A percentile compares a stretch with the other conserved stretches of the same genome.
These are phyloP conservation scores for Hippopotamyrus pictus DNA, from an alignment of 2,797 vertebrate species.

Conservation along the genomic window DNA sequence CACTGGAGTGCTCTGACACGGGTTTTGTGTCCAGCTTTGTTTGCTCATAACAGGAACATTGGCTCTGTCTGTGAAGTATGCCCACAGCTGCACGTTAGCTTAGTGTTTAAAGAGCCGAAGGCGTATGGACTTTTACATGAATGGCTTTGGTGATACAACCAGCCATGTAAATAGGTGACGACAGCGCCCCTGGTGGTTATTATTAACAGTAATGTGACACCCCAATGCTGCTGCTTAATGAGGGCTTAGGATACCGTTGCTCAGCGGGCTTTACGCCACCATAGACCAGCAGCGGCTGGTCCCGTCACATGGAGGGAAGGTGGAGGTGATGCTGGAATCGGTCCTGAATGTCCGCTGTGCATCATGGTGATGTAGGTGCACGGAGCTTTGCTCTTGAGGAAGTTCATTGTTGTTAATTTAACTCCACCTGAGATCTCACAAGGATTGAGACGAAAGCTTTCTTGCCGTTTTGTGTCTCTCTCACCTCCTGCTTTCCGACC, in stretches of 20 bases:
- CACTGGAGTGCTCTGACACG: not conserved
- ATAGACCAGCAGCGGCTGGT: not conserved
- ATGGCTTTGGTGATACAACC: not conserved
- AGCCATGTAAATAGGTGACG: not conserved
- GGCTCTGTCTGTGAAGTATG: not conserved
- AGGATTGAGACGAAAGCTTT: not conserved
- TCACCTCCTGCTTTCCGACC: not conserved
- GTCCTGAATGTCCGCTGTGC: not conserved
- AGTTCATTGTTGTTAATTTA: not conserved
- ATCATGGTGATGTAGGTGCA: not conserved
- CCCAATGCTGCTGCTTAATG: not conserved
- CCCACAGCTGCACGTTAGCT: not conserved
- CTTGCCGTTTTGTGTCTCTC: not conserved
- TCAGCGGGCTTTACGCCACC: not conserved
- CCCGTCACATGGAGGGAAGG: not conserved
- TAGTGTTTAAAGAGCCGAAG: not conserved
- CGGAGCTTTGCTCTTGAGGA: not conserved
- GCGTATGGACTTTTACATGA: not conserved
- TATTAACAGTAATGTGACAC: not conserved
- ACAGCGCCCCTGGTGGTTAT: not conserved
- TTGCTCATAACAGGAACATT: not conserved
- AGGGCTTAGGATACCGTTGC: not conserved
- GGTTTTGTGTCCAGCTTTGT: not conserved
- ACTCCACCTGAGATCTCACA: not conserved
- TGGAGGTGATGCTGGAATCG: not conserved